These are phyloP conservation scores for Melikaiella ostensackeni DNA, from an alignment of 2,888 invertebrate species.

Conservation along the genomic window DNA sequence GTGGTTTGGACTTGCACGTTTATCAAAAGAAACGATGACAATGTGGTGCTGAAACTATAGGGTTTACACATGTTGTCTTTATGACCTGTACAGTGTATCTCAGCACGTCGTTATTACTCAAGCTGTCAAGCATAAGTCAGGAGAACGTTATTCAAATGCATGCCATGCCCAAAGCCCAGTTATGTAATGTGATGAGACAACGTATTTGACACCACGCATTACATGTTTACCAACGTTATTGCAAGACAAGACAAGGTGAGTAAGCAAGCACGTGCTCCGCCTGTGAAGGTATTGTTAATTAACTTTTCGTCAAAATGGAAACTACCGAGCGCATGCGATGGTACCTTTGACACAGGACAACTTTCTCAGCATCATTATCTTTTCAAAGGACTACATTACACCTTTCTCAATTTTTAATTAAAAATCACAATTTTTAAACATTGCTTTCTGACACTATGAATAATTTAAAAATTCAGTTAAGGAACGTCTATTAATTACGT, in stretches of 20 bases:
- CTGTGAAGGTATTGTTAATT: background rate
- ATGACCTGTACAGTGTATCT: constrained; percentile 42
- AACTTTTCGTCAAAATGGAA: background rate
- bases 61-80: constrained; percentile 24
- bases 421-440: background rate
- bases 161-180: constrained; percentile 40
- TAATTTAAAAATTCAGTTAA: background rate
- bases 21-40: constrained; percentile 36
- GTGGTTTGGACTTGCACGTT: background rate
- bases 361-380: constrained; percentile 5
- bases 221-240: constrained; percentile 6
- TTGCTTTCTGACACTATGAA: background rate
- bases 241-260: constrained; percentile 2
- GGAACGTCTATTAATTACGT: no score
- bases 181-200: constrained; percentile 48
- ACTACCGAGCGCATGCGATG: background rate
- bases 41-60: constrained; percentile 26
- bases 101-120: constrained; percentile 49
- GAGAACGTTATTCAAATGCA: constrained; percentile 54
- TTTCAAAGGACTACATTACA: background rate
- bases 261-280: background rate
- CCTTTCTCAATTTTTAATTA: background rate
- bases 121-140: constrained; percentile 51
- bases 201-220: constrained; percentile 60
- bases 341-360: background rate